Conservation (phyloP, 2,888 invertebrate genomes). For the Osmoderma eremita region DNA sequence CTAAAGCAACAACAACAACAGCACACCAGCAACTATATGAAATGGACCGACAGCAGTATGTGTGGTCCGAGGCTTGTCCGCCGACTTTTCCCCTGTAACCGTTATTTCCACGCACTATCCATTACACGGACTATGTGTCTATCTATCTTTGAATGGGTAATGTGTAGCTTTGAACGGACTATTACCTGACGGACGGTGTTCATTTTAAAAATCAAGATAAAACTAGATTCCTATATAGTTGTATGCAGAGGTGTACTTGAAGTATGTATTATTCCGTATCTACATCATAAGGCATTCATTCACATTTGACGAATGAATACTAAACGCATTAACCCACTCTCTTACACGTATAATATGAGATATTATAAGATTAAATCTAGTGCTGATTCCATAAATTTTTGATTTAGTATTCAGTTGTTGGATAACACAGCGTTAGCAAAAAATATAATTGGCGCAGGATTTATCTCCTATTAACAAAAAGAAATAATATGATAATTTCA, state of each 20-base stretch:
- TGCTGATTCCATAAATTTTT: too few species aligned
- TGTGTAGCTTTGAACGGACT: conserved; percentile 32
- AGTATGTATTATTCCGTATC: not conserved
- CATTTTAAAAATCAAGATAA: conserved; percentile 35
- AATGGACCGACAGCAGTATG: conserved; percentile 35
- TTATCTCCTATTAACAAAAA: too few species aligned
- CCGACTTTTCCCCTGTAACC: conserved; percentile 17
- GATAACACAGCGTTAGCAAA: too few species aligned
- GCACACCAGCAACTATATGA: conserved; percentile 33
- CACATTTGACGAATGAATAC: too few species aligned
- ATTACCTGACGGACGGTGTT: conserved; percentile 30
- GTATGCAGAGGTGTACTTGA: conserved; percentile 15
- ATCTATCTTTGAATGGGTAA: conserved; percentile 40
- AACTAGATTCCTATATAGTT: conserved; percentile 24
- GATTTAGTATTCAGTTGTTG: too few species aligned
- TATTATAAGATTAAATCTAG: too few species aligned
- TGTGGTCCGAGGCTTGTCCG: conserved; percentile 35
- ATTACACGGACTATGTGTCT: conserved; percentile 32
- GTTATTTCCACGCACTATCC: conserved; percentile 40
- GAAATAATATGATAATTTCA: too few species aligned
- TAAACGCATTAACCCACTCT: too few species aligned
- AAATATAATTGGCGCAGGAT: too few species aligned
- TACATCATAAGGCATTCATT: not conserved
- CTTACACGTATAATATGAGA: too few species aligned
- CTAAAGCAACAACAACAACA: conserved; percentile 23